A percentile compares a stretch with the other conserved stretches of the same genome.
phyloP scores from a whole-genome alignment of 2,797 vertebrate species.

The Atherinosoma microstoma region DNA sequence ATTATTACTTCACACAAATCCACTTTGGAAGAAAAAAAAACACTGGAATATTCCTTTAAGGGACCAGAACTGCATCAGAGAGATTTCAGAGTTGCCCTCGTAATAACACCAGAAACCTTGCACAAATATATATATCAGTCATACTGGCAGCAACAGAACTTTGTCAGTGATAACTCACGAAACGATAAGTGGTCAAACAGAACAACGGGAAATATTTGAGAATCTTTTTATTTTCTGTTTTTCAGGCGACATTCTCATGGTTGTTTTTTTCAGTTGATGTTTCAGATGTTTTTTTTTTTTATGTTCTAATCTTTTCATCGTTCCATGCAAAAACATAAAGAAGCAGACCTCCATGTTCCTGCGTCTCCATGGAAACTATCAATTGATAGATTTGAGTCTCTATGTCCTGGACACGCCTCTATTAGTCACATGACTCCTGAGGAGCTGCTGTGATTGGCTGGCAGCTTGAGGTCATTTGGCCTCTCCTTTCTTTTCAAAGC shows the following conservation, averaged over 20 bases:
- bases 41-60: background rate
- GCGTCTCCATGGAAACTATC: conserved; percentile 44
- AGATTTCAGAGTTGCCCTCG: background rate
- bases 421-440: conserved; percentile 39
- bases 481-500: conserved; percentile 24
- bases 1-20: background rate
- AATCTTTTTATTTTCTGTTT: conserved; percentile 80
- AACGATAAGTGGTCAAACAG: conserved; percentile 2
- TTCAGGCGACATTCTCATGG: conserved; percentile 30
- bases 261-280: conserved; percentile 80
- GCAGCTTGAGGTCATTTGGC: conserved; percentile 31
- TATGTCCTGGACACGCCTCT: conserved; percentile 28
- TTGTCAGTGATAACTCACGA: conserved; percentile 2
- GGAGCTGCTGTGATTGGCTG: conserved; percentile 57
- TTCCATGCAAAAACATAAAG: conserved; percentile 61
- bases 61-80: background rate
- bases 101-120: background rate
- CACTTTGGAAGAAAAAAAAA: background rate
- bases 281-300: conserved; percentile 66
- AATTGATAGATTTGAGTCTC: conserved; percentile 11
- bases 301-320: conserved; percentile 33
- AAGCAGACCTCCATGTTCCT: conserved; percentile 46
- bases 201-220: conserved; percentile 1
- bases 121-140: background rate
- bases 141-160: background rate